These are phyloP conservation scores for Alligator mississippiensis DNA, from an alignment of 2,113 vertebrate species.

Conservation along the genomic window DNA sequence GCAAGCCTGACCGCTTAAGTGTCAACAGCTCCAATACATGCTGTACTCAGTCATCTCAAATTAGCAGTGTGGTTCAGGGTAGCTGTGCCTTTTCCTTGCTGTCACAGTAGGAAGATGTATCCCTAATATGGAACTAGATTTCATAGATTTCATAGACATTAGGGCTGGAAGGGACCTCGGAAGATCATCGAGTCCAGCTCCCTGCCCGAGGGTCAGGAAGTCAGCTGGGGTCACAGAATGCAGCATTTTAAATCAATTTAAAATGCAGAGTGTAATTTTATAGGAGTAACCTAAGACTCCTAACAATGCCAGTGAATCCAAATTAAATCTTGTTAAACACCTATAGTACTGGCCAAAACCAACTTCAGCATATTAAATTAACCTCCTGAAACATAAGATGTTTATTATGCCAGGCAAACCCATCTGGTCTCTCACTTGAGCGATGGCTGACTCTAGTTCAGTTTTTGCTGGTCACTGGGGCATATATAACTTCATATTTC, in stretches of 20 bases:
- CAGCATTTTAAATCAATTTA: not conserved
- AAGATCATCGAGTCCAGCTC: no score
- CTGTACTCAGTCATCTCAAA: not conserved
- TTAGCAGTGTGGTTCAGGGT: not conserved
- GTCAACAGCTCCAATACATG: rapidly evolving
- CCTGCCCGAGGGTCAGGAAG: no score
- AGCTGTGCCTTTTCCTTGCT: not conserved
- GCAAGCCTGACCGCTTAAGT: not conserved
- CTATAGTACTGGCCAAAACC: not conserved
- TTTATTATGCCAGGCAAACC: not conserved
- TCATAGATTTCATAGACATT: no score
- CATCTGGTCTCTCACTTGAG: rapidly evolving
- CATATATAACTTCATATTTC: not conserved
- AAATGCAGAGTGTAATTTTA: not conserved
- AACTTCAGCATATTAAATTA: not conserved
- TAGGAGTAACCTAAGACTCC: slow-evolving; percentile 50
- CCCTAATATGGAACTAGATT: not conserved
- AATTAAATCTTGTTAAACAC: slow-evolving; percentile 7
- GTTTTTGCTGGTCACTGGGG: not conserved
- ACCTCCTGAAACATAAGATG: not conserved
- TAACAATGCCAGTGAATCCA: slow-evolving; percentile 26
- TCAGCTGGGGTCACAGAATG: not conserved
- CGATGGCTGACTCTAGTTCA: not conserved
- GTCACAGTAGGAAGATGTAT: not conserved
- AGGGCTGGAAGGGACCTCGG: no score